Base-by-base conservation (phyloP, 2,797 vertebrate species). In the Eulemur albifrons region DNA sequence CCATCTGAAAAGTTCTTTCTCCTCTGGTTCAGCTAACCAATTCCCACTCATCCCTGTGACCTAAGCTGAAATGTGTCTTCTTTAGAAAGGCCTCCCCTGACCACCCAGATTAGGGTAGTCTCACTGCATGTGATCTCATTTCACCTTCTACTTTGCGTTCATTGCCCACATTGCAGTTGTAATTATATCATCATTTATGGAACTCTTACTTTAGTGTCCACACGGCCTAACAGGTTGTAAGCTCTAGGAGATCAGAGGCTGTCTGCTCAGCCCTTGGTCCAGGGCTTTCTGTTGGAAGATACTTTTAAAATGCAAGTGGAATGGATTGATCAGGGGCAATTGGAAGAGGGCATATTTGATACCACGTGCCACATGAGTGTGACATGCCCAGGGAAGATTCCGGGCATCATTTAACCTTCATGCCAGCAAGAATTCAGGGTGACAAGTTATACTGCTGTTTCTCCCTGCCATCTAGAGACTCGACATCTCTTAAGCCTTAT, bases 41-140 rank as follows among this genome's bases (percentile, higher is more conserved):
- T 54, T 27, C 15, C 12, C 10, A 5, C 20, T 67, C n/a, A 43
- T 50, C 12, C 67, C 35, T 45, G 23, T 27, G 52, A 52, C 40
- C 35, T 50, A 15, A 48, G 30, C 17, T 38, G 35, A 4, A 67
- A 50, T 50, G 8, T 20, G 8, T 76, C 54, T 52, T 88, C 40
- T 38, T 50, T 43, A 18, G 10, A 48, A 93, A 88, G 35, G 2
- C 18, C 57, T 88, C 30, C 30, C 6, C 43, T 50, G 43, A 54
- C 17, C 18, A 32, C 17, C 5, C 1, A 1, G 8, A 27, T 59
- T 7, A 32, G 13, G 15, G 11, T 15, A 30, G 14, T 9, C 3
- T 38, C 32, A 11, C 35, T 50, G 8, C 13, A 0, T 35, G 4
- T 2, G 7, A 9, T 50, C 30, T 45, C 27, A 10, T 9, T n/a